Conservation (phyloP, 2,113 vertebrate genomes). For the Callospermophilus lateralis region DNA sequence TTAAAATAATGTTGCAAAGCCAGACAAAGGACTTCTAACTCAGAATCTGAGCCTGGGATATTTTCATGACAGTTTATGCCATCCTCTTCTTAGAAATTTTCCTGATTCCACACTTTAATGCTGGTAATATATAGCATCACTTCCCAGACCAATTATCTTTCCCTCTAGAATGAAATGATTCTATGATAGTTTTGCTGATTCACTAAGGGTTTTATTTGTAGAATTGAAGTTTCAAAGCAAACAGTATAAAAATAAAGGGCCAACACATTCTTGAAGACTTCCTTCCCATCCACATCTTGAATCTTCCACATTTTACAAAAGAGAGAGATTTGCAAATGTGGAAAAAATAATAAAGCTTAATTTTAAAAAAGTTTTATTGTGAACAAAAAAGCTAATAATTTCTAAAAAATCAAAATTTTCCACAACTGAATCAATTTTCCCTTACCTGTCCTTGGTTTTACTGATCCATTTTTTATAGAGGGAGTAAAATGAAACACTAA, state of each 20-base stretch:
- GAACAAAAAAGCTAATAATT: neutral
- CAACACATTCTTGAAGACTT: neutral
- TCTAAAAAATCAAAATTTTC: neutral
- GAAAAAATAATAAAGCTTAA: conserved; percentile 31
- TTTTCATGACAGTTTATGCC: conserved; percentile 24
- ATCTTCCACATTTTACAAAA: neutral
- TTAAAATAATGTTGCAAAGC: conserved; percentile 68
- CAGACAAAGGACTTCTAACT: conserved; percentile 47
- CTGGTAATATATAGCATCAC: conserved; percentile 32
- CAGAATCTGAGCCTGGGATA: conserved; percentile 31
- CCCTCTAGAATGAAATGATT: conserved; percentile 44
- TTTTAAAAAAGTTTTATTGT: neutral
- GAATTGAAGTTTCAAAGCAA: neutral
- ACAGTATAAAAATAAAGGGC: conserved; percentile 14
- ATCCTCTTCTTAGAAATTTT: conserved; percentile 45
- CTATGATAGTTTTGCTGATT: conserved; percentile 54
- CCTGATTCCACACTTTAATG: conserved; percentile 53
- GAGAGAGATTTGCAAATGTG: neutral
- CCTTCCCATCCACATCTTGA: neutral
- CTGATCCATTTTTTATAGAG: neutral
- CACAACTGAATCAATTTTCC: neutral
- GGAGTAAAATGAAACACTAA: neutral
- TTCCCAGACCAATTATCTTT: conserved; percentile 52
- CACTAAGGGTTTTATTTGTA: conserved; percentile 55
- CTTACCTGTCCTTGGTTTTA: neutral